Percentiles rank a stretch among this genome's conserved stretches.
phyloP scores from a whole-genome alignment of 2,113 vertebrate genomes.

The Atherinomorus stipes region DNA sequence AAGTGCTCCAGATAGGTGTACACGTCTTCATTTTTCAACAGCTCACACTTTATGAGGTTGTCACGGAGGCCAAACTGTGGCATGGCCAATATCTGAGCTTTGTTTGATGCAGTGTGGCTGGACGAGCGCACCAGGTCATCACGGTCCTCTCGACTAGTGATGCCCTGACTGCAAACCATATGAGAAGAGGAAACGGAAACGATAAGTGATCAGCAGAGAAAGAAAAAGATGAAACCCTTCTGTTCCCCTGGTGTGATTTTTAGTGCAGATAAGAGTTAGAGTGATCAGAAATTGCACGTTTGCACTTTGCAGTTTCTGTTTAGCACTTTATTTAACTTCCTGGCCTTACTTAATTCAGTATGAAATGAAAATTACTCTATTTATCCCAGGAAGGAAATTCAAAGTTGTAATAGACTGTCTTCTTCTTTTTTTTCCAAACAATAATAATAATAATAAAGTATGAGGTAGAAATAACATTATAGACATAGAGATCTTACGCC shows the following conservation, averaged over 20 bases:
- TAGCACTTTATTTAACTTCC: neutral
- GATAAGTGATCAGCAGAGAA: neutral
- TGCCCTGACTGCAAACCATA: constrained; percentile 78
- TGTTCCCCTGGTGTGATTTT: neutral
- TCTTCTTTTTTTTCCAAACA: too few species aligned
- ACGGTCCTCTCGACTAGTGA: constrained; percentile 81
- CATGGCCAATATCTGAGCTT: constrained; percentile 87
- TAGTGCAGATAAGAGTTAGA: neutral
- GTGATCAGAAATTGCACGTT: neutral
- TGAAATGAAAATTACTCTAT: too few species aligned
- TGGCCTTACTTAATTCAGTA: neutral
- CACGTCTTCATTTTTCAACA: constrained; percentile 88
- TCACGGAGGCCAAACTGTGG: constrained; percentile 91
- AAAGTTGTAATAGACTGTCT: too few species aligned
- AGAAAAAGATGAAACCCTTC: constrained; percentile 16
- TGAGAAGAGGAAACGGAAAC: neutral
- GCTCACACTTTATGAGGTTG: constrained; percentile 89
- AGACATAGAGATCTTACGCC: constrained; percentile 2
- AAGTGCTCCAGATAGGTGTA: constrained; percentile 90
- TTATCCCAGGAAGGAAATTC: too few species aligned
- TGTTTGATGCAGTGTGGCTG: constrained; percentile 83
- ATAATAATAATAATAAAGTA: too few species aligned
- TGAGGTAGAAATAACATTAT: neutral
- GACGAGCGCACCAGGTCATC: constrained; percentile 86
- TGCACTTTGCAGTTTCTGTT: neutral